A percentile compares a stretch with the other conserved stretches of the same genome.
phyloP scores from a whole-genome alignment of 1,140 invertebrate genomes.

The Carposina sasakii region DNA sequence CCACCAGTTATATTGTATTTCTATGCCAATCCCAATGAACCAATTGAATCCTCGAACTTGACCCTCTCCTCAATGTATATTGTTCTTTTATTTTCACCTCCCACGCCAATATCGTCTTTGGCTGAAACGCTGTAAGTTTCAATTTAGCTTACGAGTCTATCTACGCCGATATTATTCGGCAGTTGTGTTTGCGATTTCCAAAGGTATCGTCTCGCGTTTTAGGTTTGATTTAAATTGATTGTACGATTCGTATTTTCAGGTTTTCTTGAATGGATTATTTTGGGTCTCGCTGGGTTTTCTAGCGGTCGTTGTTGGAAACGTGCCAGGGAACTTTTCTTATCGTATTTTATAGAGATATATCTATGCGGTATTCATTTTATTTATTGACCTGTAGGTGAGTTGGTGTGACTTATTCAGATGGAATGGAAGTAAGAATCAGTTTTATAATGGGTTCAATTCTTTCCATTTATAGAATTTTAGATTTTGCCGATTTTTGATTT shows the following conservation, averaged over 20 bases:
- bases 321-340: slow-evolving; percentile 48
- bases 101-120: slow-evolving; percentile 13
- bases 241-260: too few relatives aligned
- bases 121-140: neutral
- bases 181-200: too few relatives aligned
- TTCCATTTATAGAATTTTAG: neutral
- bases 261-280: slow-evolving; percentile 58
- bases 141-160: too few relatives aligned
- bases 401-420: too few relatives aligned
- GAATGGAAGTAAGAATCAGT: too few relatives aligned
- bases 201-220: slow-evolving; percentile 2
- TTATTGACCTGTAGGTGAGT: too few relatives aligned
- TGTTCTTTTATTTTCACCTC: slow-evolving; percentile 18
- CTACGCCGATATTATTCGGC: too few relatives aligned
- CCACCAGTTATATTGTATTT: too few relatives aligned
- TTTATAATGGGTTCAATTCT: neutral
- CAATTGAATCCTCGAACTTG: slow-evolving; percentile 41
- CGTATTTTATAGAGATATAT: too few relatives aligned
- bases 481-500: neutral
- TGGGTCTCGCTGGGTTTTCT: slow-evolving; percentile 47
- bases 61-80: slow-evolving; percentile 34
- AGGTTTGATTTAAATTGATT: slow-evolving; percentile 24
- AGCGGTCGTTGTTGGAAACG: slow-evolving; percentile 35
- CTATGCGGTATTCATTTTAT: too few relatives aligned
- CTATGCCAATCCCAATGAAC: too few relatives aligned